These are phyloP conservation scores for Chaetops frenatus DNA, from an alignment of 2,113 vertebrate genomes.

Conservation along the genomic window DNA sequence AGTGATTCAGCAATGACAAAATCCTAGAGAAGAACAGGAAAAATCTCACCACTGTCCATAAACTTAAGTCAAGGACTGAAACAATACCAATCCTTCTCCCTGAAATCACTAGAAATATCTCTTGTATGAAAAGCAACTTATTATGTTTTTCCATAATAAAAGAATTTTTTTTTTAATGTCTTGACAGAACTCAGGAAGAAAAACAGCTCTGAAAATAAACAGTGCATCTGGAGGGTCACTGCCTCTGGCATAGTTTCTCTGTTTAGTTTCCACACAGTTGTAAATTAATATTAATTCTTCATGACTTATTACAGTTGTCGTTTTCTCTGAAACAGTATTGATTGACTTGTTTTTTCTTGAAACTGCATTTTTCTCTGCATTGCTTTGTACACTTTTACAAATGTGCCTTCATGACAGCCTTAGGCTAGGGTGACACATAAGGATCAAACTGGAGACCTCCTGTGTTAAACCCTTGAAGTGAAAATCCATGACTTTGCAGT, in stretches of 20 bases:
- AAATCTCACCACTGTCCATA: neutral
- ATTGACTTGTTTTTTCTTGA: neutral
- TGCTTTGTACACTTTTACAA: neutral
- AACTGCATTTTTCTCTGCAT: neutral
- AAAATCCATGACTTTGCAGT: neutral
- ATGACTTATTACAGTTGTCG: neutral
- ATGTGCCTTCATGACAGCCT: neutral
- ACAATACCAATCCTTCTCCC: neutral
- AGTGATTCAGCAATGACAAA: neutral
- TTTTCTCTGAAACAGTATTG: neutral
- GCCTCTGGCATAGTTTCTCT: neutral
- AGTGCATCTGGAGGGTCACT: neutral
- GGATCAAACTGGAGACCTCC: neutral
- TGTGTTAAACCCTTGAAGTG: neutral
- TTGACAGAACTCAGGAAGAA: neutral
- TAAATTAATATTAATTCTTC: slow-evolving; percentile 37
- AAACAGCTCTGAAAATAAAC: neutral
- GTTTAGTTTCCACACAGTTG: neutral
- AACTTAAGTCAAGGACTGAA: neutral
- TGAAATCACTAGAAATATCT: neutral
- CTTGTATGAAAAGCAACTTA: neutral
- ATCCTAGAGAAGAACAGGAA: neutral
- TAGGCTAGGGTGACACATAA: neutral
- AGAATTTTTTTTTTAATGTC: neutral
- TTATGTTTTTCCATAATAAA: neutral